Base-by-base conservation (phyloP, 37 sponge, comb jelly and placozoan genomes). In the Trichoplax adhaerens region DNA sequence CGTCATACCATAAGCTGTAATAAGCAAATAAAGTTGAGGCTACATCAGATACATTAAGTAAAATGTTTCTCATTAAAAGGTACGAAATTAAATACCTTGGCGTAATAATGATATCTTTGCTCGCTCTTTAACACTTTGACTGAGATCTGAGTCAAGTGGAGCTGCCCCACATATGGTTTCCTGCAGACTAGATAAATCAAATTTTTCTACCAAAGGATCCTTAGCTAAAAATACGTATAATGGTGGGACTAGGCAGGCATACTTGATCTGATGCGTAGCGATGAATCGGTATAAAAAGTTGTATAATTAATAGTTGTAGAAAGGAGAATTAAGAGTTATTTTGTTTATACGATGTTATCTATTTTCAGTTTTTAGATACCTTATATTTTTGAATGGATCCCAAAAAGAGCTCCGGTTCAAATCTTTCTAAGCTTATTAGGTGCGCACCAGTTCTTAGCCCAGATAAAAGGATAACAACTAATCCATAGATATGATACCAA, bases 401-500 rank as follows among this genome's bases (percentile, higher is more conserved):
- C 3, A 91, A 76, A 69, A 91, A 91, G 10, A 72, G 58, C 12
- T 81, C 68, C 0, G 87, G 87, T 3, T 86, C 82, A 66, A 91
- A 91, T 56, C 82, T 83, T n/a, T 85, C 76, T 2, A 91, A 69
- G 3, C 52, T 65, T 57, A 93, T 77, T 2, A 73, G 2, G 53
- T 70, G 78, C 48, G 64, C 72, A 2, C 94, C 89, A 65, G 69
- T 57, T 48, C 70, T 57, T 10, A 88, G 69, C 5, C 70, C 71
- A 1, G 73, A 67, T 52, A 75, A 62, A 5, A 85, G 68, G 48
- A 80, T 55, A 4, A 82, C 75, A 2, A 77, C 80, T 65, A 84
- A 77, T 1, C 88, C 88, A 79, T 84, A 91, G 53, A 91, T 82
- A 71, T 91, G 93, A 56, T 80, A 91, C 68, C 81, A 82, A 1